A percentile compares a stretch with the other conserved stretches of the same genome.
Conservation (phyloP, 2,113 vertebrate genomes). For the Spheniscus mendiculus region DNA sequence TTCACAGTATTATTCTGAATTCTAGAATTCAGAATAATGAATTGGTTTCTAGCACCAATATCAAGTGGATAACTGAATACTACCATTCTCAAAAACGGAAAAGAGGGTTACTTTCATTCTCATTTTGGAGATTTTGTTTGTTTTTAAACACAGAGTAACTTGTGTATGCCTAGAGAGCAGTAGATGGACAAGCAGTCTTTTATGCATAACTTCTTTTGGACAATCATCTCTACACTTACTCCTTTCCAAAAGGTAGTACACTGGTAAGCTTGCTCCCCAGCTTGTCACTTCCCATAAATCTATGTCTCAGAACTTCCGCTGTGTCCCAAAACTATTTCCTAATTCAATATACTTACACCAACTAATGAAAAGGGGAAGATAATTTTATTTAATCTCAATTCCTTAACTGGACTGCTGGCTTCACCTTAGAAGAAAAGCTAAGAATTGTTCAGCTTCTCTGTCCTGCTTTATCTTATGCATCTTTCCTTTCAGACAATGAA, state of each 20-base stretch:
- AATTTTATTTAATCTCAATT: neutral
- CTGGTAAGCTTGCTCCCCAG: neutral
- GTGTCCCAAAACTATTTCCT: neutral
- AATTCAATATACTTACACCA: neutral
- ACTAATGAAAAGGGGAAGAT: neutral
- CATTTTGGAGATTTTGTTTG: neutral
- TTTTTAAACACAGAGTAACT: neutral
- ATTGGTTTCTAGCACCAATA: neutral
- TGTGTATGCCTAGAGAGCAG: neutral
- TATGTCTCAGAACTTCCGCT: neutral
- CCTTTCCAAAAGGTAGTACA: neutral
- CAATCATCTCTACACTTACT: neutral
- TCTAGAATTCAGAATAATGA: neutral
- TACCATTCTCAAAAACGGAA: neutral
- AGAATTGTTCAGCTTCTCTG: neutral
- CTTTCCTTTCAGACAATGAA: neutral
- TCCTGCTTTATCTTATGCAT: neutral
- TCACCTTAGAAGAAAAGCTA: neutral
- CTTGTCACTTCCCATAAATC: neutral
- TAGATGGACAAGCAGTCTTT: neutral
- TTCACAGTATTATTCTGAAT: neutral
- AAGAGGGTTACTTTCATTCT: neutral
- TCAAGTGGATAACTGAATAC: neutral
- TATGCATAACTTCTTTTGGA: neutral
- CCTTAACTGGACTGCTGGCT: neutral